These are phyloP conservation scores for Lucilia cuprina DNA, from an alignment of 1,140 invertebrate genomes.

Conservation along the genomic window DNA sequence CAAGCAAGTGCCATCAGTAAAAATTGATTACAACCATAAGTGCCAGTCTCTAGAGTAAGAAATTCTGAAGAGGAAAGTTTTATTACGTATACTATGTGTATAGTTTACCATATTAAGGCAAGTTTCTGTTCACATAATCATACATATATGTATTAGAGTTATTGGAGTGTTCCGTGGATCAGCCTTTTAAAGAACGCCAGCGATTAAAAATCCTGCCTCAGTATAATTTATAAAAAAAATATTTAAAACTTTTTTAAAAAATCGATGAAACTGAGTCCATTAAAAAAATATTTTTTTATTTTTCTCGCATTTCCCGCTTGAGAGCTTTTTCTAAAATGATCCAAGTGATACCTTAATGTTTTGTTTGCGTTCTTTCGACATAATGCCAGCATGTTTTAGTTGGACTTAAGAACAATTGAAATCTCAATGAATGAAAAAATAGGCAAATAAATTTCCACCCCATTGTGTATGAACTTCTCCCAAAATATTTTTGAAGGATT, in stretches of 20 bases:
- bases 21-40: conserved; percentile 29
- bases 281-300: too few relatives aligned
- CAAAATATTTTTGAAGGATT: not conserved
- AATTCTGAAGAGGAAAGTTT: too few relatives aligned
- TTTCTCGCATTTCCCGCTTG: too few relatives aligned
- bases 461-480: not conserved
- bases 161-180: too few relatives aligned
- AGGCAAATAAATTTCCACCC: conserved; percentile 14
- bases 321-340: too few relatives aligned
- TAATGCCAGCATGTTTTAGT: conserved; percentile 7
- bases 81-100: not conserved
- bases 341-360: too few relatives aligned
- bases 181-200: too few relatives aligned
- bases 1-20: conserved; percentile 31
- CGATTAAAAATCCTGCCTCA: too few relatives aligned
- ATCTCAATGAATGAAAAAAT: conserved; percentile 2
- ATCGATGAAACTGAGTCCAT: too few relatives aligned
- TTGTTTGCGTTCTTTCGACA: not conserved
- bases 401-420: not conserved
- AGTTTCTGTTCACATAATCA: not conserved
- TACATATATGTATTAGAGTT: not conserved
- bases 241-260: too few relatives aligned
- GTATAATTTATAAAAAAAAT: too few relatives aligned
- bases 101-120: not conserved
- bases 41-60: not conserved